Base-by-base conservation (phyloP, 2,888 invertebrate genomes). In the Xylota sylvarum region DNA sequence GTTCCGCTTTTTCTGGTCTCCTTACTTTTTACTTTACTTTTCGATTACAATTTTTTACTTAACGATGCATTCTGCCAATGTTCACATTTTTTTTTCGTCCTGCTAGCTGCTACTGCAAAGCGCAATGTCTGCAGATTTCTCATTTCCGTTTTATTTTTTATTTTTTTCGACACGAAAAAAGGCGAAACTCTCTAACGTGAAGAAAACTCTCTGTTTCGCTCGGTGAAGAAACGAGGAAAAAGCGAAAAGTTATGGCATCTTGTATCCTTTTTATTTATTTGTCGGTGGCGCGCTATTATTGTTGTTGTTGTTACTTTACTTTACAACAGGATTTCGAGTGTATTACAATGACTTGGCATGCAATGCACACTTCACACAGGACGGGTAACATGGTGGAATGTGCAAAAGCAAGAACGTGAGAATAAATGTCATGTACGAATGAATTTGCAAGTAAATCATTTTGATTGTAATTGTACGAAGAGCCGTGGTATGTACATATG, bases 61-160 rank as follows among this genome's bases (percentile, higher is more conserved):
- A 12, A 14, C 67, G 23, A 30, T 82, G 77, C 70, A 77, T 70
- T 70, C 55, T 65, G 40, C 64, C 60, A 77, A 69, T 70, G 40
- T 48, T 62, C 17, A 12, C 46, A 52, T 67, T 58, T 65, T 35
- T 58, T 27, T 23, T 60, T 32, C 60, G 40, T 74, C 55, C 40
- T 58, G 17, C 2, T 35, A 23, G n/a, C n/a, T n/a, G 43, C 2
- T 35, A 23, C 30, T 43, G n/a, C 35, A 69, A 58, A 67, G 73
- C 48, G 80, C 73, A 84, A 50, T 62, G 84, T 64, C 69, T 74
- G 84, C 74, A 74, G 56, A 74, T 84, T 84, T 73, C 80, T 65
- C 77, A 82, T 65, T 70, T 82, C 77, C 82, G 52, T 69, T 69
- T 48, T 19, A 14, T 69, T 60, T 58, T 58, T 19, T 14, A 1